Percentiles rank a stretch among this genome's conserved stretches.
These are phyloP conservation scores for Prinia subflava DNA, from an alignment of 2,113 vertebrate species.

Conservation along the genomic window DNA sequence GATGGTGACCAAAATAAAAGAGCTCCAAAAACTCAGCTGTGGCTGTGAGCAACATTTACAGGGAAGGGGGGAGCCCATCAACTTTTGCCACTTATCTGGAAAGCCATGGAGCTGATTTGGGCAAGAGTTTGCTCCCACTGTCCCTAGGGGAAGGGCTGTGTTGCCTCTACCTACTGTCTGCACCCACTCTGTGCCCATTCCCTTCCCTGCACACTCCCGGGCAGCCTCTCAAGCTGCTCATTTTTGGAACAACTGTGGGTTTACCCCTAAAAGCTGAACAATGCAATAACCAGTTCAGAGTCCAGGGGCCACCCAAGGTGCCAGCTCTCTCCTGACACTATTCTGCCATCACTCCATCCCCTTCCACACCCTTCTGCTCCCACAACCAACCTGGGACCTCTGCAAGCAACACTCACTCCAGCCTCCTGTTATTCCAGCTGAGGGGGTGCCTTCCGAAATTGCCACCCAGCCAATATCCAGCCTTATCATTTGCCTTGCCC, in stretches of 20 bases:
- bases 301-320: too few relatives aligned
- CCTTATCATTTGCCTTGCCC: not conserved
- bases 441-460: not conserved
- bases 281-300: not conserved
- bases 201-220: not conserved
- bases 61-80: not conserved
- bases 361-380: not conserved
- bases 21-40: not conserved
- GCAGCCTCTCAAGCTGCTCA: not conserved
- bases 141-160: not conserved
- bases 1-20: not conserved
- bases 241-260: not conserved
- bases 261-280: not conserved
- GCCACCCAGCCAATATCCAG: not conserved
- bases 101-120: not conserved
- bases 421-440: fast-evolving
- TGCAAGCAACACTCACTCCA: fast-evolving
- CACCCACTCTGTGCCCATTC: fast-evolving
- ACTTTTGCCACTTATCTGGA: not conserved
- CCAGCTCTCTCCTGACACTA: not conserved
- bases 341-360: not conserved
- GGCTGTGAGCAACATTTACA: not conserved
- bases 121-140: not conserved
- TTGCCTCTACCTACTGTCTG: not conserved
- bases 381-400: not conserved